phyloP scores from a whole-genome alignment of 1,140 invertebrate genomes.

The Eupristina koningsbergeri region DNA sequence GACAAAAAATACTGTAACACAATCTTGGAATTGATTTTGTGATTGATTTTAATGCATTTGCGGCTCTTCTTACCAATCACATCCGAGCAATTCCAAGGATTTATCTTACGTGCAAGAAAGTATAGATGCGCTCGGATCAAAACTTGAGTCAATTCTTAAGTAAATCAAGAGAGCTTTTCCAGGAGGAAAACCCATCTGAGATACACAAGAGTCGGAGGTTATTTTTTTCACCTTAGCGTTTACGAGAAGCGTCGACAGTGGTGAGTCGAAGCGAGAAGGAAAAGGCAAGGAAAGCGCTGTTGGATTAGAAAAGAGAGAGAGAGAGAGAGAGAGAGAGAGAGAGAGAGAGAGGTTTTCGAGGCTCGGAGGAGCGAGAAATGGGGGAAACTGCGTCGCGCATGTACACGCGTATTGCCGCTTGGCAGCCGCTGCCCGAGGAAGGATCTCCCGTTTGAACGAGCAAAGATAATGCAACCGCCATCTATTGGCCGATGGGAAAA shows the following conservation, averaged over 20 bases:
- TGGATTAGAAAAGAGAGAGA: too few species aligned
- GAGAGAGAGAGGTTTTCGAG: conserved; percentile 29
- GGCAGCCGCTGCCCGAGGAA: neutral
- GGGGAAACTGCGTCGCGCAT: neutral
- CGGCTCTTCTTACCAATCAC: neutral
- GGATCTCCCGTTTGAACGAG: conserved; percentile 51
- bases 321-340: neutral
- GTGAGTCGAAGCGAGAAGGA: neutral
- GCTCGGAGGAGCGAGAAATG: neutral
- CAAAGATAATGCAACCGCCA: conserved; percentile 72
- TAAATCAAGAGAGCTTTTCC: neutral
- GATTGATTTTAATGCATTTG: neutral
- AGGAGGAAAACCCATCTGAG: neutral
- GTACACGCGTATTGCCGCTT: neutral
- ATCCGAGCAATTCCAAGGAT: neutral
- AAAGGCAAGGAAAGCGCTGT: too few species aligned
- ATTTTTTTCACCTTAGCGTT: conserved; percentile 35
- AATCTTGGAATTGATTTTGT: neutral
- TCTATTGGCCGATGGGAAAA: conserved; percentile 68
- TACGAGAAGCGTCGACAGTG: conserved; percentile 23
- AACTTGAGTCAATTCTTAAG: conserved; percentile 7
- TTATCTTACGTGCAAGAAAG: neutral
- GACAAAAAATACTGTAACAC: neutral
- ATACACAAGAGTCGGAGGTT: conserved; percentile 22
- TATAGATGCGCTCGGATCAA: neutral